These are phyloP conservation scores for Sebastes vulpes DNA, from an alignment of 2,797 vertebrate species.

Conservation along the genomic window DNA sequence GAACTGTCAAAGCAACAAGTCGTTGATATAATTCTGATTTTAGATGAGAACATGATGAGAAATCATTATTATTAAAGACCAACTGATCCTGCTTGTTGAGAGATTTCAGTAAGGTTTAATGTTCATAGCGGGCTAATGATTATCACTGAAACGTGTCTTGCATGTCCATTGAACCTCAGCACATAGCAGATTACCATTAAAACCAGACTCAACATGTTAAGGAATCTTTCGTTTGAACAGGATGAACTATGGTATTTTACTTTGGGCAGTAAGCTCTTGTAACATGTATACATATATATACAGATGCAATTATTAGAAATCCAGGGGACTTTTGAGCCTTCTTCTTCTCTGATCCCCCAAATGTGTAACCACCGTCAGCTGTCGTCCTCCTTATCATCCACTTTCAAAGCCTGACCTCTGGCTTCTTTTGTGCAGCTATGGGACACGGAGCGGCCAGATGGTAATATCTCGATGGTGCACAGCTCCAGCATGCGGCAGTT, in stretches of 20 bases:
- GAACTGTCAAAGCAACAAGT: too few relatives aligned
- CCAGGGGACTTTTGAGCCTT: not conserved
- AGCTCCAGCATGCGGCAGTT: conserved; percentile 95
- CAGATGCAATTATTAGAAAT: not conserved
- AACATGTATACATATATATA: not conserved
- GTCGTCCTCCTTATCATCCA: not conserved
- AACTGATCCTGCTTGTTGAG: not conserved
- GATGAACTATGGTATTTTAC: not conserved
- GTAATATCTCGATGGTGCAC: conserved; percentile 91
- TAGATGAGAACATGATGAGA: too few relatives aligned
- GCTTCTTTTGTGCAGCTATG: conserved; percentile 86
- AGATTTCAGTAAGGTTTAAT: not conserved
- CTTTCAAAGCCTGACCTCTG: not conserved
- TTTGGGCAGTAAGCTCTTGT: not conserved
- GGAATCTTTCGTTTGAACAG: too few relatives aligned
- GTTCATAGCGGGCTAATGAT: not conserved
- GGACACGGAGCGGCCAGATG: conserved; percentile 89
- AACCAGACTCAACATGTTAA: too few relatives aligned
- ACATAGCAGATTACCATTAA: too few relatives aligned
- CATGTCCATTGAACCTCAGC: too few relatives aligned
- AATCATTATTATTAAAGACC: not conserved
- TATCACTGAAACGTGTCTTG: not conserved
- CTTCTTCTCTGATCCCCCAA: not conserved
- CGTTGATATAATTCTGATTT: too few relatives aligned
- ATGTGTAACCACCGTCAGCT: not conserved